A percentile compares a stretch with the other conserved stretches of the same genome.
Conservation (phyloP, 2,113 vertebrate species). For the Cyanoramphus novaezelandiae region DNA sequence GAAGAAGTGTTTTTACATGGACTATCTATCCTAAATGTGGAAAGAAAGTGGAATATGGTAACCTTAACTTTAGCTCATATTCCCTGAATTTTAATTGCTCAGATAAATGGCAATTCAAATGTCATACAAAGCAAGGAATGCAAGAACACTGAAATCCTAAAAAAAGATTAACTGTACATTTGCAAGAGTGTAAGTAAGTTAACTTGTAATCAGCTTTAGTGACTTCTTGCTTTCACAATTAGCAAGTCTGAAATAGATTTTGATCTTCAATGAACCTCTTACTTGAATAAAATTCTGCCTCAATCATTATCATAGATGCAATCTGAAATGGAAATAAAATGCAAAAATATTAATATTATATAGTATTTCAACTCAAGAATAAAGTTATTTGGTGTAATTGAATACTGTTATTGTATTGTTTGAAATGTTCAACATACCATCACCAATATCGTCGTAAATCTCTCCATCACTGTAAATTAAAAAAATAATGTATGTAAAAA, state of each 20-base stretch:
- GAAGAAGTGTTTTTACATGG: background rate
- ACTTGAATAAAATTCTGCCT: background rate
- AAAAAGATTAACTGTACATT: background rate
- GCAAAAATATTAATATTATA: background rate
- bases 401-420: background rate
- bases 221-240: background rate
- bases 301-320: conserved; percentile 84
- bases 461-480: conserved; percentile 83
- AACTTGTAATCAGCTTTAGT: background rate
- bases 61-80: background rate
- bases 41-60: background rate
- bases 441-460: conserved; percentile 92
- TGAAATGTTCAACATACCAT: conserved; percentile 79
- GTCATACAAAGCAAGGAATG: background rate
- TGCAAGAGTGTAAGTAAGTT: background rate
- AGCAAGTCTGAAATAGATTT: background rate
- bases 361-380: background rate
- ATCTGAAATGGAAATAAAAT: conserved; percentile 64
- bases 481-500: conserved; percentile 1
- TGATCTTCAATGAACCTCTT: background rate
- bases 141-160: background rate
- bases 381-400: background rate
- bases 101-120: background rate
- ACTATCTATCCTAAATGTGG: background rate
- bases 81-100: background rate